Conservation (phyloP, 2,797 vertebrate species). For the Scolopax rusticola region DNA sequence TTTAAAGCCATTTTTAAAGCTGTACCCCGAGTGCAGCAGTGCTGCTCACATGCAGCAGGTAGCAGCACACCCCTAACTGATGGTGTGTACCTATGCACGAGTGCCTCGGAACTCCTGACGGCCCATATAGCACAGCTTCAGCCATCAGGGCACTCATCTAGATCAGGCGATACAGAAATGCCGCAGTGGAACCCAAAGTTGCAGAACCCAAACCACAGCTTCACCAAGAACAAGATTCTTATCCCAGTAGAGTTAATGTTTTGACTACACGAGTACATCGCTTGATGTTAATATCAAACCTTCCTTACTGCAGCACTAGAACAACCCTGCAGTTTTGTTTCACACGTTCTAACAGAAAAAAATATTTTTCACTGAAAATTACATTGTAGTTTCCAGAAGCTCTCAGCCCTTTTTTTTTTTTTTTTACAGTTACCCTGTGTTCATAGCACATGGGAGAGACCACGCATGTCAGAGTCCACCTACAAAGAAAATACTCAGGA, state of each 20-base stretch:
- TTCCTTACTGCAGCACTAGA: not conserved
- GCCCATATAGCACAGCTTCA: not conserved
- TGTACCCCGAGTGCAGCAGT: accelerated
- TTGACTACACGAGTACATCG: not conserved
- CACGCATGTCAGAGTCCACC: accelerated
- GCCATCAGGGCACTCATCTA: not conserved
- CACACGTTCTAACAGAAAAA: not conserved
- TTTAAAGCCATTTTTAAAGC: not conserved
- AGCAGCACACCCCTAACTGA: accelerated
- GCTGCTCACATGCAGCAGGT: not conserved
- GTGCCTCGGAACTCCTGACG: not conserved
- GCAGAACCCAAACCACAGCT: not conserved
- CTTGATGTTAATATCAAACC: not conserved
- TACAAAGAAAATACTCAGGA: not conserved
- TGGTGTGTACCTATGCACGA: accelerated
- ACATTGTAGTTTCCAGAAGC: not conserved
- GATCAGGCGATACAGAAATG: not conserved
- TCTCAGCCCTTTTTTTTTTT: not conserved
- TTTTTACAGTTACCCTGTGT: not conserved
- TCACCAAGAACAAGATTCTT: not conserved
- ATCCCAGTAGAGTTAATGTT: not conserved
- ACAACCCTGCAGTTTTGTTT: accelerated
- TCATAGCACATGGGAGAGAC: not conserved
- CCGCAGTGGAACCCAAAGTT: not conserved
- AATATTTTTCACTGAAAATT: not conserved